These are phyloP conservation scores for Epinephelus fuscoguttatus DNA, from an alignment of 2,113 vertebrate species.

Conservation along the genomic window DNA sequence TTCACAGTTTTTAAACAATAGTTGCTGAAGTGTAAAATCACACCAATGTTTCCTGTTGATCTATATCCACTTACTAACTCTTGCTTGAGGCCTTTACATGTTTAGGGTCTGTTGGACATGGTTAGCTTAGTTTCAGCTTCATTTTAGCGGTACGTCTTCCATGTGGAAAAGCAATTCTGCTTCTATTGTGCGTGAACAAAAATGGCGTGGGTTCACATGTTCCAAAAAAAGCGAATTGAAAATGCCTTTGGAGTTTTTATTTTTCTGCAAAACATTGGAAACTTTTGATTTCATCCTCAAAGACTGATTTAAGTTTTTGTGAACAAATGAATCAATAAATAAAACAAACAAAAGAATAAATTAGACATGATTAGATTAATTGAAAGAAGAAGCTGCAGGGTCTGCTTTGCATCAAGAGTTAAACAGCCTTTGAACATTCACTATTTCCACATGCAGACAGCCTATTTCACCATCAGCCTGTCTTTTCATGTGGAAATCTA, in stretches of 20 bases:
- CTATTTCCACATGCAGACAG: background rate
- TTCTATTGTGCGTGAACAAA: background rate
- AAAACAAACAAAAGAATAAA: background rate
- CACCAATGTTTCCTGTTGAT: slow-evolving; percentile 1
- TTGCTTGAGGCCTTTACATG: background rate
- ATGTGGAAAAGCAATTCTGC: background rate
- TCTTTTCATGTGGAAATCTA: background rate
- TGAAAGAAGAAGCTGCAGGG: background rate
- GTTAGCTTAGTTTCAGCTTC: background rate
- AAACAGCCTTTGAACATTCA: background rate
- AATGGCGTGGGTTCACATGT: background rate
- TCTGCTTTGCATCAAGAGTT: too few relatives aligned
- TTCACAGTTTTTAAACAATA: slow-evolving; percentile 28
- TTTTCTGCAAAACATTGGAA: background rate
- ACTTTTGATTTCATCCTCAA: background rate
- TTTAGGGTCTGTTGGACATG: background rate
- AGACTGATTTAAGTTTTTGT: background rate
- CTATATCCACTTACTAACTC: background rate
- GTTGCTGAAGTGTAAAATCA: slow-evolving; percentile 20
- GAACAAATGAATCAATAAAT: background rate
- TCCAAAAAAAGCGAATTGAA: background rate
- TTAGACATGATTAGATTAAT: background rate
- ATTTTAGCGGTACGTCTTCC: background rate
- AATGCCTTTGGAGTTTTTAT: background rate
- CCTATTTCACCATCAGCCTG: background rate